Evolutionary conservation across 2,113 vertebrate genomes (phyloP), one percentile per base, ranked within the genome.

Genomic region (Chaenogobius annularis): DNA sequence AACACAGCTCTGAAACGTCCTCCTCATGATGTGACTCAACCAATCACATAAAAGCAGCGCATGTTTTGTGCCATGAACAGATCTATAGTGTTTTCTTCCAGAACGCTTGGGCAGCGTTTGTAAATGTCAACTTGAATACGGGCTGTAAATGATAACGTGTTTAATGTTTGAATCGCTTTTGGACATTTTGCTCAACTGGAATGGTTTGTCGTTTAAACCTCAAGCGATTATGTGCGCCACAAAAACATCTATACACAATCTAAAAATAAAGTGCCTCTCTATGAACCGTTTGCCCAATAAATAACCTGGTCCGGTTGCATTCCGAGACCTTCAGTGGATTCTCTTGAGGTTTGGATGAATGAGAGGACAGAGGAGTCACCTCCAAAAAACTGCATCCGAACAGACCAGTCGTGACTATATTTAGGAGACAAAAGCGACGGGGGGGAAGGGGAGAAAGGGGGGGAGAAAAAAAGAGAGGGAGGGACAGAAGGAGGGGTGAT

Each of bases 341-440:
- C 55, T 26, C 55, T 26, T 37, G 59, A 62, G 59, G 8, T 37
- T 40, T 37, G 35, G 8, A 20, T n/a, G 31, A 63, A 43, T 19
- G 15, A 63, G 15, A 37, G 61, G 19, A 63, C 35, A 43, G 9
- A 40, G 7, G 4, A 63, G 61, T 63, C 61, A 40, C 61, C 61
- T 63, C 61, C 10, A 40, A 63, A 54, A 35, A 62, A 62, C 7
- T 19, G 31, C 59, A 62, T 37, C 59, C 10, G 26, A 35, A 40
- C 31, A 40, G 31, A 63, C 15, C 17, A 63, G 35, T 2, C 55
- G 26, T 26, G 23, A 23, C 55, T 58, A 58, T 58, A 26, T 58
- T 58, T 58, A 62, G 59, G 59, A 62, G 59, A 62, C 31, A 62
- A 62, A 19, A 5, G 61, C 43, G 61, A 20, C 15, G 31, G 37